Conservation (phyloP, 2,113 vertebrate genomes). For the Penelope pileata region DNA sequence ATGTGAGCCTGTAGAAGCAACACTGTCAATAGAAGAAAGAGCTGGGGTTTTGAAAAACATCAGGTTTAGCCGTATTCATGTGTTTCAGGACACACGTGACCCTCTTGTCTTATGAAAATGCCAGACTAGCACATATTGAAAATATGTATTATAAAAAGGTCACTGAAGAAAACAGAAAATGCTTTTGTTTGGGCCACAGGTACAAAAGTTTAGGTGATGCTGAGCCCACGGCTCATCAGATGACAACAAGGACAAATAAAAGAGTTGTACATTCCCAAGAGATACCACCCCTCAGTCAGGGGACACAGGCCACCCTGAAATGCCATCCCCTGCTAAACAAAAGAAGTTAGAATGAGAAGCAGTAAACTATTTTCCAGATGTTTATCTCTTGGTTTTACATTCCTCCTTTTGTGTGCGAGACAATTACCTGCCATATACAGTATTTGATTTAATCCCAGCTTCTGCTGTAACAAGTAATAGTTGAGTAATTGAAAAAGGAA, state of each 20-base stretch:
- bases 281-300: background rate
- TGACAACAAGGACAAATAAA: conserved; percentile 31
- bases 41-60: background rate
- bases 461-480: conserved; percentile 29
- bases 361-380: background rate
- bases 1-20: background rate
- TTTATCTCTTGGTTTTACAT: background rate
- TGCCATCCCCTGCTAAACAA: background rate
- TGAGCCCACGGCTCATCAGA: conserved; percentile 3
- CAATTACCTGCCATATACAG: background rate
- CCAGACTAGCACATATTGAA: background rate
- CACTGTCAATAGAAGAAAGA: background rate
- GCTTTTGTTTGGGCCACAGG: conserved; percentile 6
- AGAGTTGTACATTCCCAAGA: background rate
- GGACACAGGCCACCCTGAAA: background rate
- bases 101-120: background rate
- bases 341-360: background rate
- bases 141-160: background rate
- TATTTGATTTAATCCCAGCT: conserved; percentile 25
- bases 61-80: background rate
- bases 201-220: background rate
- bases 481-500: conserved; percentile 21
- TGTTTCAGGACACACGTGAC: background rate
- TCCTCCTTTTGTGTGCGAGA: background rate
- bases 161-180: background rate